Base-by-base conservation (phyloP, 2,113 vertebrate species). In the Pseudorasbora parva region DNA sequence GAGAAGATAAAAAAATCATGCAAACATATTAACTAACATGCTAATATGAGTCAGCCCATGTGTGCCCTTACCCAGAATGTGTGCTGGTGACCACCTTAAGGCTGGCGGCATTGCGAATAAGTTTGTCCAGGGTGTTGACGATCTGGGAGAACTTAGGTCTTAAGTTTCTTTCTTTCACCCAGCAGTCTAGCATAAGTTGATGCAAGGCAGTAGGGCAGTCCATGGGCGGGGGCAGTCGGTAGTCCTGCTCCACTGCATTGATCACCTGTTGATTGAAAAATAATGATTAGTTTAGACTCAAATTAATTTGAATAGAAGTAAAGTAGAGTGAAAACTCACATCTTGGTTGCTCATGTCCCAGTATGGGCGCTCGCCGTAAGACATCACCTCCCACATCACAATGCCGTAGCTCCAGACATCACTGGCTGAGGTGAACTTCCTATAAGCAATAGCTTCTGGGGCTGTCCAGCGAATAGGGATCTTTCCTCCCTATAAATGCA, bases 281-380 rank as follows among this genome's bases (percentile, higher is more conserved):
- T 4, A 30, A 51, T 23, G 25, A 19, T 54, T 45, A 33, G 72
- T 15, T 45, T 15, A 76, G 57, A 72, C 41, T 37, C 14, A 43
- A 19, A 64, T 12, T 4, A 23, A 41, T 2, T 5, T 76, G 1
- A 77, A 77, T 11, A 80, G 12, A 64, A 17, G 49, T 7, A 23
- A 59, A 79, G 14, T 21, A 51, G 25, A 49, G 30, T n/a, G 6
- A 9, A 72, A 5, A 93, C 97, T 97, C 91, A 99, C 98, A 10
- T 99, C 98, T 91, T 99, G 98, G 94, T 99, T 99, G 93, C 97
- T 98, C 98, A 99, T 99, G 94, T 99, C 98, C 98, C 98, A 99
- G 93, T 99, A 99, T 3, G 98, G 98, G 81, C 97, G 92, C 86
- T 99, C 98, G 64, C 98, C 98, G 0, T 98, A 99, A 23, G 97